Conservation (phyloP, 2,797 vertebrate species). For the Iguana delicatissima region DNA sequence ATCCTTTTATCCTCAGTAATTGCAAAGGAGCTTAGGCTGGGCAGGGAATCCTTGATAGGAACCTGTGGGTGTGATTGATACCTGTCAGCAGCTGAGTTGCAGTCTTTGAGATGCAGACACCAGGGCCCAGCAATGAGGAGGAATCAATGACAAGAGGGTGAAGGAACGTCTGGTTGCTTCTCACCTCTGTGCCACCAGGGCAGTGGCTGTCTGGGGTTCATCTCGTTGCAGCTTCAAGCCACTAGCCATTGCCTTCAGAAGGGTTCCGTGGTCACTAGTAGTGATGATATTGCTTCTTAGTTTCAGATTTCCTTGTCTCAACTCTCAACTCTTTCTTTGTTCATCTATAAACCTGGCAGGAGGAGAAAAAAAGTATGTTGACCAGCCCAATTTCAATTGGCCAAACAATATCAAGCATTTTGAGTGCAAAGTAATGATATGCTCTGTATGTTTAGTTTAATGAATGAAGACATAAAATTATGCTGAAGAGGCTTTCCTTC, state of each 20-base stretch:
- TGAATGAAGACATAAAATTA: background rate
- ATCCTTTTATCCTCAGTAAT: background rate
- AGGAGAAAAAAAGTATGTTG: background rate
- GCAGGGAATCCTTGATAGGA: background rate
- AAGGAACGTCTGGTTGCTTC: background rate
- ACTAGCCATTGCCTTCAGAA: background rate
- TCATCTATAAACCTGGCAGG: background rate
- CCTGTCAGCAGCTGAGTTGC: conserved; percentile 16
- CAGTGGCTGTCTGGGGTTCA: background rate
- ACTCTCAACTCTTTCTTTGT: too few relatives aligned
- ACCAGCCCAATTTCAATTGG: background rate
- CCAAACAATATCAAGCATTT: background rate
- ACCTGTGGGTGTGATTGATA: conserved; percentile 19
- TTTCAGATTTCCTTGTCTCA: background rate
- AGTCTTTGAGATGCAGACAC: background rate
- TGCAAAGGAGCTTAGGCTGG: background rate
- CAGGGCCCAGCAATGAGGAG: background rate
- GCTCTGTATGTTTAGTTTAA: background rate
- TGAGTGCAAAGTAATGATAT: background rate
- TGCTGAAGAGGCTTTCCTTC: background rate
- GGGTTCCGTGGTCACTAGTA: background rate
- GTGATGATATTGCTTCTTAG: background rate
- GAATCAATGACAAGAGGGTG: background rate
- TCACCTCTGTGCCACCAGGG: background rate
- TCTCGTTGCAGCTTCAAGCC: background rate